phyloP scores from a whole-genome alignment of 1,140 invertebrate genomes.

The Listronotus bonariensis region DNA sequence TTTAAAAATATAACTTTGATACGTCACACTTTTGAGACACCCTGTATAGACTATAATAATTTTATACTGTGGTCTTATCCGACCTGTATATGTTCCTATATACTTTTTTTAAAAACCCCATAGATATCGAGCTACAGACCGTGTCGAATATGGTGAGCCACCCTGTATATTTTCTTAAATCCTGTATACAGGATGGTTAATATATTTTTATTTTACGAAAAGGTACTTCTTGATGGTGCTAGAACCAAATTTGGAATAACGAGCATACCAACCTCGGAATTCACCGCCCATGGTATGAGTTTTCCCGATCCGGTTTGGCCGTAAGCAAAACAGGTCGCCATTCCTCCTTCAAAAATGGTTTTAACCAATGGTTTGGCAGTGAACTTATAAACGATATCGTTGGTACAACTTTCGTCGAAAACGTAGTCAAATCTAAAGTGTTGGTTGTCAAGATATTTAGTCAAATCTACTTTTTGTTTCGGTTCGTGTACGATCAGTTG shows the following conservation, averaged over 20 bases:
- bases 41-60: too few relatives aligned
- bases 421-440: constrained; percentile 98
- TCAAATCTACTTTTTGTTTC: constrained; percentile 96
- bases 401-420: constrained; percentile 94
- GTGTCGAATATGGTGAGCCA: too few relatives aligned
- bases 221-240: neutral
- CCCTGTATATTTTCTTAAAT: too few relatives aligned
- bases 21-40: too few relatives aligned
- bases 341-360: constrained; percentile 94
- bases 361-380: constrained; percentile 93
- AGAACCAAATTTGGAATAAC: too few relatives aligned
- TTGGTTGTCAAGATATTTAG: constrained; percentile 98
- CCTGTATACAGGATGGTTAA: too few relatives aligned
- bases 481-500: constrained; percentile 97
- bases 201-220: neutral
- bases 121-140: too few relatives aligned
- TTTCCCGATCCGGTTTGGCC: constrained; percentile 70
- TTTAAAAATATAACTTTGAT: too few relatives aligned
- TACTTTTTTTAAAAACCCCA: too few relatives aligned
- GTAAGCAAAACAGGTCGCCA: constrained; percentile 98
- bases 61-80: too few relatives aligned
- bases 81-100: too few relatives aligned
- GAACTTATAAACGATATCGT: constrained; percentile 96
- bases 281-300: constrained; percentile 55
- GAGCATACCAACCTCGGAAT: constrained; percentile 39